phyloP scores from a whole-genome alignment of 2,888 invertebrate genomes.

The Cheilosia scutellata region DNA sequence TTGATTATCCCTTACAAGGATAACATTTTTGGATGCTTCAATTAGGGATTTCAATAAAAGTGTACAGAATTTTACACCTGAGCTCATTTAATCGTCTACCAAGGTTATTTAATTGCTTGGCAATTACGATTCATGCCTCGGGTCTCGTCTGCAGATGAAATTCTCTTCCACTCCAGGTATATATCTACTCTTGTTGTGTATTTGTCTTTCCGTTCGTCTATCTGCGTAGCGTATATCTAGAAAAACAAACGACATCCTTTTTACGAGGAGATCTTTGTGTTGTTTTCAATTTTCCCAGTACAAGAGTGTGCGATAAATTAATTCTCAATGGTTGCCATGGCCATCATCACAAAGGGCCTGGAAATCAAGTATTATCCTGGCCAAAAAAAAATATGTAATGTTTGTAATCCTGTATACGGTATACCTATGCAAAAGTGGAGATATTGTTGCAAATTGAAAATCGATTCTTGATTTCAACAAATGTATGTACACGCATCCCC shows the following conservation, averaged over 20 bases:
- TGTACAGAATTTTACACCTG: conserved; percentile 82
- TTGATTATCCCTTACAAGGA: conserved; percentile 61
- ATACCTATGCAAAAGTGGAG: conserved; percentile 8
- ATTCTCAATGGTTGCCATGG: conserved; percentile 73
- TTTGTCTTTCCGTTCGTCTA: background rate
- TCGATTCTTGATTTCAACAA: conserved; percentile 71
- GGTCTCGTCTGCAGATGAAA: conserved; percentile 76
- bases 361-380: conserved; percentile 12
- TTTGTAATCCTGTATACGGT: background rate
- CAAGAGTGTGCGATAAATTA: conserved; percentile 67
- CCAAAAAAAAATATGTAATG: conserved; percentile 42
- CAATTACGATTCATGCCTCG: conserved; percentile 76
- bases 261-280: conserved; percentile 54
- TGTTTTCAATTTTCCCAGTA: conserved; percentile 63
- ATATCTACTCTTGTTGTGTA: too few species aligned
- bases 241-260: conserved; percentile 46
- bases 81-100: conserved; percentile 83
- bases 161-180: conserved; percentile 57
- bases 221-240: conserved; percentile 2
- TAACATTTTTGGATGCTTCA: conserved; percentile 76
- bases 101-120: conserved; percentile 81
- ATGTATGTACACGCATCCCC: conserved; percentile 47
- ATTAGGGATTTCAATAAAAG: conserved; percentile 83
- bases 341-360: conserved; percentile 61
- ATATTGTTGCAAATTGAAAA: conserved; percentile 70